Conservation (phyloP, 1,140 invertebrate genomes). For the Drosophila arizonae region DNA sequence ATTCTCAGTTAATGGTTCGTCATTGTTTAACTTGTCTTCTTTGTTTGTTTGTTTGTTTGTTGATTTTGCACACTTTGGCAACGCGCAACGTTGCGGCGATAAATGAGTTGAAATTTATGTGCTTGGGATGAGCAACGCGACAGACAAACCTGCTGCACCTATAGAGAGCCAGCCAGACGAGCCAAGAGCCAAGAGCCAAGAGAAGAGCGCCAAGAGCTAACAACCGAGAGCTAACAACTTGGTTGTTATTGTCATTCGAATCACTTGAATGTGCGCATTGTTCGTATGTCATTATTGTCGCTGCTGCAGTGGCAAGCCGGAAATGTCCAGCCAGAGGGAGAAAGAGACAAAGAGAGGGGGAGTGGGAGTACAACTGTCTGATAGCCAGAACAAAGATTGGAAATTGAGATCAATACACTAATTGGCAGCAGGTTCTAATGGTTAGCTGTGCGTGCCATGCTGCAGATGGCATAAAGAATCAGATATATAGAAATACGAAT, state of each 20-base stretch:
- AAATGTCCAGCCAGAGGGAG: slow-evolving; percentile 10
- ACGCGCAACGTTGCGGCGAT: slow-evolving; percentile 49
- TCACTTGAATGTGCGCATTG: slow-evolving; percentile 53
- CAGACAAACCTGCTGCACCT: slow-evolving; percentile 57
- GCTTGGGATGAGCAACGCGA: slow-evolving; percentile 26
- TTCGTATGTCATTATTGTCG: slow-evolving; percentile 42
- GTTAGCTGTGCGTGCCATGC: slow-evolving; percentile 4
- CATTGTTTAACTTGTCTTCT: slow-evolving; percentile 37
- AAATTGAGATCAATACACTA: slow-evolving; percentile 18
- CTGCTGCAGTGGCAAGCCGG: slow-evolving; percentile 10
- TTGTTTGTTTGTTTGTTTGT: slow-evolving; percentile 55
- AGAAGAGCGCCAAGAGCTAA: slow-evolving; percentile 11
- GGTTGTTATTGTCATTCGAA: slow-evolving; percentile 64
- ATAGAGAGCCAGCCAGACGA: neutral
- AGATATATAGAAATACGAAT: neutral
- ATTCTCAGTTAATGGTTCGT: neutral
- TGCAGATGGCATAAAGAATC: neutral
- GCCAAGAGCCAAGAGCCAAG: slow-evolving; percentile 6
- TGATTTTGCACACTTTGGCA: slow-evolving; percentile 54
- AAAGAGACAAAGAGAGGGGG: neutral
- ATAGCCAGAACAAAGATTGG: neutral
- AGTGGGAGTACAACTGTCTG: neutral
- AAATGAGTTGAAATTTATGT: slow-evolving; percentile 71
- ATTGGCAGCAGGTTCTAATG: slow-evolving; percentile 11
- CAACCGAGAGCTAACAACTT: slow-evolving; percentile 2